phyloP scores from a whole-genome alignment of 2,797 vertebrate species.

The Rhynchonycteris naso region DNA sequence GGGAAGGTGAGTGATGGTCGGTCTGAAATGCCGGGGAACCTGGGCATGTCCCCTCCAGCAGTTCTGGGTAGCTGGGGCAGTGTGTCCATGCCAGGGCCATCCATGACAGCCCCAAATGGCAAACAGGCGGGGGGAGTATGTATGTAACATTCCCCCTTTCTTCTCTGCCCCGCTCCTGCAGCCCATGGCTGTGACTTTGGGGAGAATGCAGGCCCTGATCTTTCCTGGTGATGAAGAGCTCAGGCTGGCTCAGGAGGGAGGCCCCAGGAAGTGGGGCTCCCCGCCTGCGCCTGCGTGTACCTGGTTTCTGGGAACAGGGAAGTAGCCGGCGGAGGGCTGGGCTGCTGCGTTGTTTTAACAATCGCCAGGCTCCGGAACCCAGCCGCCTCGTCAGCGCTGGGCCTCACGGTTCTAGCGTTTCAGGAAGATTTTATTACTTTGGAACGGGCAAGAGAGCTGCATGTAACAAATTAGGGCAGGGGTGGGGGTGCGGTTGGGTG shows the following conservation, averaged over 20 bases:
- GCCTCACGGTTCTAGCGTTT: slow-evolving; percentile 67
- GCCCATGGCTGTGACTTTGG: not conserved
- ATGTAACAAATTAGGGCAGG: slow-evolving; percentile 49
- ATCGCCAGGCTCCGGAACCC: slow-evolving; percentile 23
- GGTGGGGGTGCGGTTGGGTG: not conserved
- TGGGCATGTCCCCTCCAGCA: slow-evolving; percentile 64
- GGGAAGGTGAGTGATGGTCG: slow-evolving; percentile 90
- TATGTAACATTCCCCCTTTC: not conserved
- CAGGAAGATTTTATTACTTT: slow-evolving; percentile 79
- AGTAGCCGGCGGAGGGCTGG: not conserved
- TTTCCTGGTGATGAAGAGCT: not conserved
- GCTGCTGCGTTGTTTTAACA: not conserved
- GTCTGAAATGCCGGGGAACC: slow-evolving; percentile 67
- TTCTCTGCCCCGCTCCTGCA: not conserved
- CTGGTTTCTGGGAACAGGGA: not conserved
- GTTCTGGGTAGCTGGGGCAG: slow-evolving; percentile 61
- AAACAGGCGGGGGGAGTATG: slow-evolving; percentile 22
- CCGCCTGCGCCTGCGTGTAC: not conserved
- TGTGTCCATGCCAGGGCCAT: slow-evolving; percentile 58
- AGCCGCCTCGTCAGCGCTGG: not conserved
- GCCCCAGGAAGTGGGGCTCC: not conserved
- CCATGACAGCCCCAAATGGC: slow-evolving; percentile 71
- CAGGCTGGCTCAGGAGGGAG: not conserved
- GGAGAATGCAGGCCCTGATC: not conserved
- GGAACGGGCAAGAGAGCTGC: slow-evolving; percentile 45